Percentiles rank a stretch among this genome's conserved stretches.
Evolutionary conservation across 2,797 vertebrate genomes (phyloP).

Genomic region (Mus spretus): DNA sequence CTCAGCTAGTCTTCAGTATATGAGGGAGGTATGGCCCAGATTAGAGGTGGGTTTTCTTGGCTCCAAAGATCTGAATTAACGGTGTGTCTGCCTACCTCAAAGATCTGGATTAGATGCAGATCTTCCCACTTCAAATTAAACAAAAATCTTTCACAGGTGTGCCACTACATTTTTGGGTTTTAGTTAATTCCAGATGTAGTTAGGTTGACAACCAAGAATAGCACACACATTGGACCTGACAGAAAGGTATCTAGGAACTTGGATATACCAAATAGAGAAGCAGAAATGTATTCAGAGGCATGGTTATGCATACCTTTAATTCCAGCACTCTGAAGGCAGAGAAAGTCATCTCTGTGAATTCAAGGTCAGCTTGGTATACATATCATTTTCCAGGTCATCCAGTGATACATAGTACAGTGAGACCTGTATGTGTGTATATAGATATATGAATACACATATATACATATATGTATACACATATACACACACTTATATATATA

Average conservation of each 20-base stretch:
- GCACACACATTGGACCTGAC: background rate
- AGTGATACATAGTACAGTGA: background rate
- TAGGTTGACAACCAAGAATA: background rate
- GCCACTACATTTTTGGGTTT: background rate
- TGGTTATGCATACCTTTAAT: background rate
- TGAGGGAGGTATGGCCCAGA: background rate
- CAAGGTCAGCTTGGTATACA: background rate
- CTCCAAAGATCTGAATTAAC: background rate
- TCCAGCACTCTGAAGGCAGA: background rate
- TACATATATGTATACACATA: no score
- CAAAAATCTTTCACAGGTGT: background rate
- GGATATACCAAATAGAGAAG: background rate
- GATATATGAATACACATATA: no score
- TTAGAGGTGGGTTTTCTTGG: background rate
- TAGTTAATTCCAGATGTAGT: background rate
- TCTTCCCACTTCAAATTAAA: background rate
- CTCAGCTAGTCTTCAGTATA: background rate
- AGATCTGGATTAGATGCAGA: background rate
- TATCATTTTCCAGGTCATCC: background rate
- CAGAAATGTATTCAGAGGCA: background rate
- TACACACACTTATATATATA: no score
- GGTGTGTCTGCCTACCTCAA: background rate
- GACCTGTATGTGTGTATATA: background rate
- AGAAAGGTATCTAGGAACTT: background rate
- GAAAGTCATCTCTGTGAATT: background rate